Base-by-base conservation (phyloP, 2,113 vertebrate genomes). In the Crotalus tigris region DNA sequence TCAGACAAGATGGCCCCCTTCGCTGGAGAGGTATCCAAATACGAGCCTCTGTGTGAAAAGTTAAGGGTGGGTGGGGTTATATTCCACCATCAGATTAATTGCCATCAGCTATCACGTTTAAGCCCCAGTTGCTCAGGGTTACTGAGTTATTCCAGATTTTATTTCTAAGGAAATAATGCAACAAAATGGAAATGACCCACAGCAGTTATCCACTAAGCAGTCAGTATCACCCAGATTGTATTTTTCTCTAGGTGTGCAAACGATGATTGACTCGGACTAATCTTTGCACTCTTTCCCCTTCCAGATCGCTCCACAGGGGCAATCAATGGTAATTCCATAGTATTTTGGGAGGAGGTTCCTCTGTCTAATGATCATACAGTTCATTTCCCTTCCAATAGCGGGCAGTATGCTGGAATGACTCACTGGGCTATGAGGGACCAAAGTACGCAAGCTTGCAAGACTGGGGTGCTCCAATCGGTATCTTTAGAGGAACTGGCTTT, bases 131-230 rank as follows among this genome's bases (percentile, higher is more conserved):
- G 64, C 75, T 90, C 88, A 44, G 33, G 21, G 17, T 33, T 6
- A 69, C 33, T 93, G 88, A 57, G 59, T 90, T 90, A 87, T 39
- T 87, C 89, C 75, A 69, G 10, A 87, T 93, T 93, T 90, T 39
- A 85, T 93, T 90, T 93, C 75, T 93, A 90, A 90, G 92, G 89
- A 85, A 87, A 89, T 87, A 93, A 58, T 55, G 85, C 46, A 90
- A 87, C 92, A 93, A 90, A 90, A 90, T 87, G 81, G 81, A 58
- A 90, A 93, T 90, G 90, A 93, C 64, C 75, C 92, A 29, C 21
- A 86, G 21, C 39, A 75, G 55, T 33, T 69, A 49, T 90, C 46
- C 55, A 90, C n/a, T 15, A 86, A 64, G 57, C 29, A 87, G n/a
- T 54, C 17, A 15, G 13, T 55, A 13, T 85, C 92, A 46, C 57